Base-by-base conservation (phyloP, 1,140 invertebrate genomes). In the roundworm (Caenorhabditis elegans) region DNA sequence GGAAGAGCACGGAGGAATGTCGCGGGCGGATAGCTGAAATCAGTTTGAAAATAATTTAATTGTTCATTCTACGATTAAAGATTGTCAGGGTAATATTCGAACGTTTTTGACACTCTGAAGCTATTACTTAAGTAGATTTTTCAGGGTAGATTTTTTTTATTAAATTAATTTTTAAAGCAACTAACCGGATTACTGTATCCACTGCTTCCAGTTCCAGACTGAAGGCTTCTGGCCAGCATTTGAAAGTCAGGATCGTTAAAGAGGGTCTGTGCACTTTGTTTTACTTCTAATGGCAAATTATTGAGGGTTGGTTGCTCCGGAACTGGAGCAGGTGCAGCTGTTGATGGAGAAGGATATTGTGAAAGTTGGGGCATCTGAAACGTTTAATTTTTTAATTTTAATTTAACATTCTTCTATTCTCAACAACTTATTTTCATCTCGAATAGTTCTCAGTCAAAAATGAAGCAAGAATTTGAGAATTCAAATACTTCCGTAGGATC, bases 201-300 rank as follows among this genome's bases (percentile, higher is more conserved):
- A 19, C 19, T 39, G 26, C 34, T 70, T 39, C 60, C 60, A 19
- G 60, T 70, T 22, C 60, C 60, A 70, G 34, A 19, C n/a, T 70
- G 60, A 17, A 70, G 19, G 43, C 60, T 70, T 70, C 60, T 70
- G 11, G 60, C 60, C 11, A 70, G 28, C 60, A 70, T 70, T 13
- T 70, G 60, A 8, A 70, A 70, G 34, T 70, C 60, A 39, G 60
- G 60, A 43, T 70, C 60, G 10, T 19, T 70, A 13, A 70, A 70
- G 10, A 70, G 60, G n/a, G 60, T 70, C 19, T 70, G 60, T 39
- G 60, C 60, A 70, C 34, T 70, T 22, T 70, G 31, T n/a, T 70
- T 70, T 4, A 70, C n/a, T 22, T 70, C 60, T 13, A 70, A 22
- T 22, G 60, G 60, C 31, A 70, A 39, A 17, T 70, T 24, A 8